A percentile compares a stretch with the other conserved stretches of the same genome.
Evolutionary conservation across 1,140 invertebrate species (phyloP).

Genomic region (Mylabris phalerata): DNA sequence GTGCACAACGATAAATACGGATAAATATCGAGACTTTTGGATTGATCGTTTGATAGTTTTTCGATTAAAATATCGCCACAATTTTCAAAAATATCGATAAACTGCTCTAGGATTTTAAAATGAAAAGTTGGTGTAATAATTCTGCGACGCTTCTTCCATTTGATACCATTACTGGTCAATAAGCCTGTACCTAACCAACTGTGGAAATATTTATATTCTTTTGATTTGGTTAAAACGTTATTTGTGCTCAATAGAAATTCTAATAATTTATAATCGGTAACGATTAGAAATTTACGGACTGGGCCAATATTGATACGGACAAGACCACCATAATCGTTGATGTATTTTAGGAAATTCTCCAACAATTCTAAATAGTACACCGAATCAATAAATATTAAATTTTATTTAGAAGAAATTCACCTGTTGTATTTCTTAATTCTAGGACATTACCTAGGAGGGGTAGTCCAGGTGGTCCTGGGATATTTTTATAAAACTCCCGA

Average conservation of each 20-base stretch:
- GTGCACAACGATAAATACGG: background rate
- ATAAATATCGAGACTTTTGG: background rate
- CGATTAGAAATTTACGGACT: background rate
- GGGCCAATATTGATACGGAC: background rate
- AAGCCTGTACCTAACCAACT: constrained; percentile 73
- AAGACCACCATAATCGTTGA: background rate
- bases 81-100: constrained; percentile 64
- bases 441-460: background rate
- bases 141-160: constrained; percentile 59
- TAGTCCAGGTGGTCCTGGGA: background rate
- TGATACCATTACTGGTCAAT: constrained; percentile 53
- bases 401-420: background rate
- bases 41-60: constrained; percentile 41
- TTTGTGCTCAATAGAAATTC: constrained; percentile 4
- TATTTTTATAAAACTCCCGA: background rate
- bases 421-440: background rate
- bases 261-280: constrained; percentile 5
- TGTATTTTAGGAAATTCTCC: background rate
- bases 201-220: constrained; percentile 62
- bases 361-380: background rate
- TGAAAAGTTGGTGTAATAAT: constrained; percentile 76
- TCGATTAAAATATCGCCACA: constrained; percentile 53
- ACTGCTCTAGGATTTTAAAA: constrained; percentile 71
- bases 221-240: constrained; percentile 14
- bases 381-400: background rate